Evolutionary conservation across 2,888 invertebrate species (phyloP), one percentile per base, ranked within the genome.

Genomic region (Dichetophora obliterata): DNA sequence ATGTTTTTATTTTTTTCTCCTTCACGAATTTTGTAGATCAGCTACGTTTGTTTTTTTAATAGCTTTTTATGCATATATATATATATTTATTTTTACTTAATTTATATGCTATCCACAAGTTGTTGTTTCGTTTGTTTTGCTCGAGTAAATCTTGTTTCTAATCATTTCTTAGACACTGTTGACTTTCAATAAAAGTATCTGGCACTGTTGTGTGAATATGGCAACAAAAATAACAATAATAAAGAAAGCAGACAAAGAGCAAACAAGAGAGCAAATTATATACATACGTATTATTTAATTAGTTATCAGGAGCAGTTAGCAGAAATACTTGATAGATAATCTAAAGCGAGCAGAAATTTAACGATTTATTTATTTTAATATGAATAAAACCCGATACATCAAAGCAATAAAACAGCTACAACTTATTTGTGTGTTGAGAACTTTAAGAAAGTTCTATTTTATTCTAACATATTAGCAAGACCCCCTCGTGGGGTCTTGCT

Each of bases 81-180:
- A 22, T 11, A 43, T 22, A 50, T 68, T 16, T 24, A 1, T 11
- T 16, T 14, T 48, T 3, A 50, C 19, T 68, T 22, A 27, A 68
- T 24, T 37, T 9, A 43, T 43, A 43, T 43, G 43, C 43, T 43
- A 43, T 43, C 8, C 27, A 27, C 27, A 37, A 8, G 37, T 65
- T 37, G 31, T 19, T 43, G 11, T 37, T 34, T 66, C 34, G 66
- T 66, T 66, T 66, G 66, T 66, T 48, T 68, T 68, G 68, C 68
- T 68, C 43, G 6, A 43, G 48, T 50, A 6, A 50, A 68, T 50
- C 50, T 48, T 68, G 24, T 19, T 19, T 14, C 22, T 68, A 27
- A 24, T 3, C 9, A 31, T 34, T 31, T 22, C 8, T 54, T 54
- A 19, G 19, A 19, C 6, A 19, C 37, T 65, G 6, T 65, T 22